Evolutionary conservation across 64 coral and sea anemone species (phyloP).

Genomic region (Porites australiensis): DNA sequence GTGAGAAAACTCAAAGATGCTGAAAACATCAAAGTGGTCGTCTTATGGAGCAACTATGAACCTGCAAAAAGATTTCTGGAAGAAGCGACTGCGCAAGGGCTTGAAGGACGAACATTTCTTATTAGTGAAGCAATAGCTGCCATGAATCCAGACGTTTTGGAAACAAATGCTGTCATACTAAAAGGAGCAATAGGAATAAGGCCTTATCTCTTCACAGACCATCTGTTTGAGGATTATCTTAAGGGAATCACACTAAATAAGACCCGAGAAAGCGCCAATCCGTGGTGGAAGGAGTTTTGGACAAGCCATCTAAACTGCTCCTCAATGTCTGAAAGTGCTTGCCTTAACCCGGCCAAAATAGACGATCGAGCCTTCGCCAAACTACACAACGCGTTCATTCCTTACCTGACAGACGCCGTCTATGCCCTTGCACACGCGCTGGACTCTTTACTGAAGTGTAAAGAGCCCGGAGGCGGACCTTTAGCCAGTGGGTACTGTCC

Average conservation of each 20-base stretch:
- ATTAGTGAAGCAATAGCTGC: constrained; percentile 47
- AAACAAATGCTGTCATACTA: too few relatives aligned
- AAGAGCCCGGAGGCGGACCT: not conserved
- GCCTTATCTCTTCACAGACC: too few relatives aligned
- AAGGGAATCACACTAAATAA: too few relatives aligned
- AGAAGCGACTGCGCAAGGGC: too few relatives aligned
- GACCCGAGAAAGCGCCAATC: too few relatives aligned
- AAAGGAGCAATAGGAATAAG: too few relatives aligned
- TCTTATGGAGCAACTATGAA: too few relatives aligned
- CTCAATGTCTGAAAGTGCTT: not conserved
- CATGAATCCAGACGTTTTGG: not conserved
- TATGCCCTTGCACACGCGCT: constrained; percentile 3
- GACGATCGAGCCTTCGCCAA: not conserved
- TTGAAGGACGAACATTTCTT: too few relatives aligned
- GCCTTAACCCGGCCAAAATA: not conserved
- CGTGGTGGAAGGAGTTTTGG: constrained; percentile 75
- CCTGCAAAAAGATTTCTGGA: too few relatives aligned
- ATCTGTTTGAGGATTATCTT: too few relatives aligned
- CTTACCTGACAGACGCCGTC: constrained; percentile 6
- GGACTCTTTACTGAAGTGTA: not conserved
- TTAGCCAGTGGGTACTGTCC: constrained; percentile 15
- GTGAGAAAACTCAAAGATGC: constrained; percentile 27
- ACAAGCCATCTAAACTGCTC: not conserved
- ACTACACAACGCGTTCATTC: not conserved
- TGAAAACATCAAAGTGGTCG: too few relatives aligned